Evolutionary conservation across 2,113 vertebrate species (phyloP).

Genomic region (Xerus inauris): DNA sequence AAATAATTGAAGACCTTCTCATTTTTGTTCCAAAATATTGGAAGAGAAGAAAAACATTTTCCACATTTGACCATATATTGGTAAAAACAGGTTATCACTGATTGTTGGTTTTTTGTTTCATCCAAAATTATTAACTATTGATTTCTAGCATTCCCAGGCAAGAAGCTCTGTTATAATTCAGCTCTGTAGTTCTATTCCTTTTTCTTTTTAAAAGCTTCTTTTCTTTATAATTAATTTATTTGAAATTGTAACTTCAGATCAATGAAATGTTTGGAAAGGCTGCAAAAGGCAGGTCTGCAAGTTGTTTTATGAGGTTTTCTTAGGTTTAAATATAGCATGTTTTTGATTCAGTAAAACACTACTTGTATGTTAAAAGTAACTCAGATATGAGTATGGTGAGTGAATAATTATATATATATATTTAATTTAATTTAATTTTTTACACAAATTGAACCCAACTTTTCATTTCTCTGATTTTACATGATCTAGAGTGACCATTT

Average conservation of each 20-base stretch:
- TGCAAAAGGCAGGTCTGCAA: neutral
- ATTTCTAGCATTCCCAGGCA: neutral
- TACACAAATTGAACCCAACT: too few relatives aligned
- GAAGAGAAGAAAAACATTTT: neutral
- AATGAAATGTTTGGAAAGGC: neutral
- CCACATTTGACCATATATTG: neutral
- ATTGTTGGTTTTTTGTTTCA: neutral
- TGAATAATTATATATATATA: too few relatives aligned
- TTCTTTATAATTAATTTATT: neutral
- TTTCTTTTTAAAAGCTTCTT: neutral
- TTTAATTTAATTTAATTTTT: too few relatives aligned
- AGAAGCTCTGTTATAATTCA: neutral
- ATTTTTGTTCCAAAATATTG: neutral
- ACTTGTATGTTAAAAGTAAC: neutral
- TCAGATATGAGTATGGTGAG: neutral
- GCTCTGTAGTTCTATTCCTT: neutral
- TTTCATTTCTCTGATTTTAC: too few relatives aligned
- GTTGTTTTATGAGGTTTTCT: neutral
- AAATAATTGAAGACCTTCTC: slow-evolving; percentile 15
- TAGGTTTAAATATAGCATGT: slow-evolving; percentile 10
- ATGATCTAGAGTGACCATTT: too few relatives aligned
- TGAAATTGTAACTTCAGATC: neutral
- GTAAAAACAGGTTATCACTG: neutral
- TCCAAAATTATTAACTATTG: neutral
- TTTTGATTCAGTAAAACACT: neutral